Percentiles rank a stretch among this genome's conserved stretches.
phyloP scores from a whole-genome alignment of 2,113 vertebrate genomes.

The Leucosticte australis region DNA sequence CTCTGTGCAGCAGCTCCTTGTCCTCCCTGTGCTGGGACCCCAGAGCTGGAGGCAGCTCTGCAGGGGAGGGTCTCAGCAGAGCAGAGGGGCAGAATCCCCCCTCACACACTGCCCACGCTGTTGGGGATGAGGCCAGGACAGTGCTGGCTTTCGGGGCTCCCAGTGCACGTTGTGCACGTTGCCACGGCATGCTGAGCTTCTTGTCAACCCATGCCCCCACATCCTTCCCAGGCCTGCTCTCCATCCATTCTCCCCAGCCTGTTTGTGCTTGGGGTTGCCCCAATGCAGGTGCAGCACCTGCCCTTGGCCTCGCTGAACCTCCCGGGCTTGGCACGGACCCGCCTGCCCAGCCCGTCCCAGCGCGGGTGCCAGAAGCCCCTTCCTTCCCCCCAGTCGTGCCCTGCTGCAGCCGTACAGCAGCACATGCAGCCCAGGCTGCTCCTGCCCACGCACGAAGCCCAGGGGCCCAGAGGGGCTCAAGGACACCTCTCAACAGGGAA shows the following conservation, averaged over 20 bases:
- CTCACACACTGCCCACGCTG: not conserved
- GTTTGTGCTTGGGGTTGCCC: not conserved
- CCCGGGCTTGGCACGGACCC: not conserved
- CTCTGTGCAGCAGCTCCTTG: not conserved
- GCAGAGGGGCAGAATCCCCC: not conserved
- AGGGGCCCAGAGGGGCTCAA: not conserved
- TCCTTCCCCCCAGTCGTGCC: not conserved
- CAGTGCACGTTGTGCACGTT: not conserved
- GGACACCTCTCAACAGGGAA: not conserved
- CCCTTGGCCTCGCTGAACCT: not conserved
- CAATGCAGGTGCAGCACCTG: not conserved
- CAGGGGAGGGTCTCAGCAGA: not conserved
- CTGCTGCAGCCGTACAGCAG: not conserved
- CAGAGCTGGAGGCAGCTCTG: not conserved
- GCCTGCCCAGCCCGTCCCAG: not conserved
- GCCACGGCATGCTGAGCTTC: not conserved
- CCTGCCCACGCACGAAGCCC: not conserved
- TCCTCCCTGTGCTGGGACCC: not conserved
- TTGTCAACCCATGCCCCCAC: not conserved
- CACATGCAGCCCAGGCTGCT: not conserved
- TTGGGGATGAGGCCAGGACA: not conserved
- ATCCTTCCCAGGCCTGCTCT: not conserved
- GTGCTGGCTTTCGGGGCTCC: not conserved
- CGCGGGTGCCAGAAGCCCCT: not conserved
- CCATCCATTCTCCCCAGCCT: not conserved